These are phyloP conservation scores for Siniperca knerii DNA, from an alignment of 2,113 vertebrate genomes.

Conservation along the genomic window DNA sequence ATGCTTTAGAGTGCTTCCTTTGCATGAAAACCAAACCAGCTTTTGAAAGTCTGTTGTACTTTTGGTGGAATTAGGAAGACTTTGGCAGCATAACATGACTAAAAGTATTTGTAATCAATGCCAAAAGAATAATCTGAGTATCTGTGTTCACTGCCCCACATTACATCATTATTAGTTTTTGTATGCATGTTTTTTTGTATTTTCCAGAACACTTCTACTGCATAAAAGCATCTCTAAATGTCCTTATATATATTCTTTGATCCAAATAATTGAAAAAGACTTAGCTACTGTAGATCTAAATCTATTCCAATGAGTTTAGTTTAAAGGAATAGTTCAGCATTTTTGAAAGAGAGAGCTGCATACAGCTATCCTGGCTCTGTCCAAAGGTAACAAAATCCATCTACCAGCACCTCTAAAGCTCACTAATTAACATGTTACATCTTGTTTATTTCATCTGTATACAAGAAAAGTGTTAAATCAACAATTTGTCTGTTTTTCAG, in stretches of 20 bases:
- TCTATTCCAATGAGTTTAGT: not conserved
- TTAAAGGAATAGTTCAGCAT: not conserved
- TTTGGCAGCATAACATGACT: constrained; percentile 12
- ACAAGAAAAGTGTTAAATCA: too few species aligned
- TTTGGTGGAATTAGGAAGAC: not conserved
- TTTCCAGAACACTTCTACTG: not conserved
- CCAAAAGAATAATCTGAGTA: constrained; percentile 1
- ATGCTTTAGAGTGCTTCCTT: not conserved
- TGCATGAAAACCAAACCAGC: constrained; percentile 28
- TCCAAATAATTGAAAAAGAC: not conserved
- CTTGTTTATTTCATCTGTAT: too few species aligned
- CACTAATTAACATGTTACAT: too few species aligned
- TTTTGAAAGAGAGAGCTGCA: not conserved
- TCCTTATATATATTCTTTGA: not conserved
- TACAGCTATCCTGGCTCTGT: too few species aligned
- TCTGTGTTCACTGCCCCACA: not conserved
- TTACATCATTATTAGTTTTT: not conserved
- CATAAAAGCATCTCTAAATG: not conserved
- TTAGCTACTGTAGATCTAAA: too few species aligned
- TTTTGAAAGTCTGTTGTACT: constrained; percentile 9
- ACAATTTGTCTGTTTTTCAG: too few species aligned
- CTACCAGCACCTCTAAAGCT: too few species aligned
- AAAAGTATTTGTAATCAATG: constrained; percentile 6
- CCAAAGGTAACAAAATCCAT: too few species aligned
- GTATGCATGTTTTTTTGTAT: not conserved